Evolutionary conservation across 2,888 invertebrate genomes (phyloP), one percentile per base, ranked within the genome.

Genomic region (Invenusta paracnida): DNA sequence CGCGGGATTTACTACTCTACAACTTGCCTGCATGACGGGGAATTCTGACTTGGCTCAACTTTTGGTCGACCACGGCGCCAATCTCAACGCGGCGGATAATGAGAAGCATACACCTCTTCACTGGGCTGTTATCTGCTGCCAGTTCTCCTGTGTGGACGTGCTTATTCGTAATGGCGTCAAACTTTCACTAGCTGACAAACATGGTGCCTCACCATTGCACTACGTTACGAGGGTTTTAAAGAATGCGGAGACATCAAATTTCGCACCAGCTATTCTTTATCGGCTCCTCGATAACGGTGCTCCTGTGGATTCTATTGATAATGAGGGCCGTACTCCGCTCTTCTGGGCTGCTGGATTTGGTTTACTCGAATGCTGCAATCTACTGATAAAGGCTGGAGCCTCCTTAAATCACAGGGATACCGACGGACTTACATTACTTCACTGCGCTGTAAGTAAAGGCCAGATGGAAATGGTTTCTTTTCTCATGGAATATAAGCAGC

Each of bases 321-420:
- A 95, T 81, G 98, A 98, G 90, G 96, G 96, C 0, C 93, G 98
- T 2, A 96, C 96, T 89, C 98, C 98, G 0, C 93, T 99, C 84
- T 92, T 98, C 13, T 99, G 99, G 99, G 98, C 98, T 0, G 96
- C 98, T 0, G 97, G 97, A 88, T 96, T 98, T 27, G 98, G 98
- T 1, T 96, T 96, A 67, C 94, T 95, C 0, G 95, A 96, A 88
- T 98, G 97, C 0, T 94, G 98, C 86, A 93, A 96, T 82, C 95
- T 96, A 0, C 92, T 99, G 86, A 94, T 96, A 23, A 95, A 96
- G 90, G 95, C 95, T 0, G 96, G 96, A 0, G 95, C 96, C 0
- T 93, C 94, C 84, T 94, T 96, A 0, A 94, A 95, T 90, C 94
- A 95, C 67, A 93, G 94, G 67, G 97, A 97, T 91, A 95, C 95